These are phyloP conservation scores for Muscicapa adusta DNA, from an alignment of 2,113 vertebrate species.

Conservation along the genomic window DNA sequence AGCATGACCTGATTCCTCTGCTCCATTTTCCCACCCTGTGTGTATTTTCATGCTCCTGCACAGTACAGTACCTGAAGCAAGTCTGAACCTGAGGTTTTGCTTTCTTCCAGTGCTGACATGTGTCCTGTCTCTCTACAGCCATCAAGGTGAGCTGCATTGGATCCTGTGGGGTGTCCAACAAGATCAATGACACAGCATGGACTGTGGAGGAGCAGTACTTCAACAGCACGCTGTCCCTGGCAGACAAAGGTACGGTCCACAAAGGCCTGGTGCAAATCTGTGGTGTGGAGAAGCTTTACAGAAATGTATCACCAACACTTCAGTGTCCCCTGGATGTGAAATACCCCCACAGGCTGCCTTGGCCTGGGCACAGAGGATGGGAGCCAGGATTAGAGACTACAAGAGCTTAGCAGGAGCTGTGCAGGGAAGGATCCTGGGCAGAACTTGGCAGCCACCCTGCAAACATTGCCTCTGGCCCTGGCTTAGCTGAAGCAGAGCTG, in stretches of 20 bases:
- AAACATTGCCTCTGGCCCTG: not conserved
- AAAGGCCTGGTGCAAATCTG: not conserved
- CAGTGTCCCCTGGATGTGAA: not conserved
- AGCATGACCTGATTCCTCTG: not conserved
- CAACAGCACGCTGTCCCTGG: constrained; percentile 84
- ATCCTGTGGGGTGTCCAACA: constrained; percentile 87
- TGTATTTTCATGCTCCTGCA: not conserved
- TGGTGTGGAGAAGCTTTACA: not conserved
- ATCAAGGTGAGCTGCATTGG: constrained; percentile 92
- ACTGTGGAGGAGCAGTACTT: constrained; percentile 88
- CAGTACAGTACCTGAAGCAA: not conserved
- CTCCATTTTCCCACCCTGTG: not conserved
- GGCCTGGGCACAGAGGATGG: not conserved
- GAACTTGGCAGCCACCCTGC: not conserved
- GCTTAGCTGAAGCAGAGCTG: not conserved
- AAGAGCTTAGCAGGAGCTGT: not conserved
- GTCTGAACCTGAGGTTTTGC: not conserved
- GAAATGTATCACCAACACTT: not conserved
- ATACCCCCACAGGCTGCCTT: not conserved
- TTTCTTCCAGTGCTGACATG: not conserved
- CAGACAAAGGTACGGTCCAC: constrained; percentile 84
- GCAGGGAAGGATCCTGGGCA: not conserved
- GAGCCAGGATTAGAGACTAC: not conserved
- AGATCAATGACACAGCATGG: constrained; percentile 83
- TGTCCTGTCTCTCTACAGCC: constrained; percentile 66